A percentile compares a stretch with the other conserved stretches of the same genome.
phyloP scores from a whole-genome alignment of 2,888 invertebrate species.

The Linhomoeus sp. region DNA sequence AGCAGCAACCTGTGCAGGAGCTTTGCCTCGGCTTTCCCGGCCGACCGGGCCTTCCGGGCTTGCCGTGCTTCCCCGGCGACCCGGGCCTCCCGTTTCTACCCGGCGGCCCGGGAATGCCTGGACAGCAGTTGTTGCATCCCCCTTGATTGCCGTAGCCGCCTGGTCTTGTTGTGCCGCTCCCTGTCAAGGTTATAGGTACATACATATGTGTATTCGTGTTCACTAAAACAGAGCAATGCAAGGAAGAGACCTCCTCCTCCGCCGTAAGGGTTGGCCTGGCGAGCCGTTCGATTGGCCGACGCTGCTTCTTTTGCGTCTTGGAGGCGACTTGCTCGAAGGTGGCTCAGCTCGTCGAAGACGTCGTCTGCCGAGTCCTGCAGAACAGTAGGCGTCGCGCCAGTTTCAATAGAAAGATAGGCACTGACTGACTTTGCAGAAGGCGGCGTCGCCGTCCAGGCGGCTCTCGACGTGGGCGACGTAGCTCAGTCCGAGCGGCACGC shows the following conservation, averaged over 20 bases:
- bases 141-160: no score
- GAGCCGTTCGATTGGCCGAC: neutral
- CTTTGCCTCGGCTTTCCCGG: neutral
- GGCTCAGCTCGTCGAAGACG: neutral
- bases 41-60: neutral
- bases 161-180: no score
- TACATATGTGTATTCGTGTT: no score
- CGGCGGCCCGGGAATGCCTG: neutral
- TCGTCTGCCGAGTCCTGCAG: neutral
- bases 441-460: neutral
- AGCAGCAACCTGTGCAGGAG: no score
- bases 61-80: neutral
- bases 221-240: no score
- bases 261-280: no score
- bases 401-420: neutral
- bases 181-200: no score
- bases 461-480: slow-evolving; percentile 1
- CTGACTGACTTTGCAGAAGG: neutral
- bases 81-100: neutral
- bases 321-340: neutral
- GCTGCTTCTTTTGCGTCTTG: neutral
- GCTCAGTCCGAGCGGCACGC: neutral
- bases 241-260: no score
- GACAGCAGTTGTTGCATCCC: no score
- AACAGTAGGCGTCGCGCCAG: no score